Evolutionary conservation across 2,888 invertebrate species (phyloP).

Genomic region (Actias luna): DNA sequence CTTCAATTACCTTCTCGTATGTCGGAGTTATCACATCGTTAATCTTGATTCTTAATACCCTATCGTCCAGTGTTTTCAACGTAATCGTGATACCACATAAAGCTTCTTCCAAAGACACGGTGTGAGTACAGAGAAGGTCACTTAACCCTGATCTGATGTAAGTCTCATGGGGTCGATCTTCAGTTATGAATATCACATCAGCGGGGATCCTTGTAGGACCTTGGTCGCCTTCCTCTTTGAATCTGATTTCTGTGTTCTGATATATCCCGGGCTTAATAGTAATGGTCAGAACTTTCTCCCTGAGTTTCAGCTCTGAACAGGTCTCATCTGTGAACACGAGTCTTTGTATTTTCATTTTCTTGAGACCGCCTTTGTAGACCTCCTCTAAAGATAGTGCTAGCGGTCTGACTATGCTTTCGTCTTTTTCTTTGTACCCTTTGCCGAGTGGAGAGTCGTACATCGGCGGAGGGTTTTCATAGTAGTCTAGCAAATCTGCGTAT

Average conservation of each 20-base stretch:
- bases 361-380: conserved; percentile 88
- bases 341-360: conserved; percentile 91
- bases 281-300: conserved; percentile 88
- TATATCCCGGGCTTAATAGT: conserved; percentile 89
- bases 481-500: conserved; percentile 88
- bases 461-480: conserved; percentile 83
- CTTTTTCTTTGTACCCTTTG: conserved; percentile 84
- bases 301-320: conserved; percentile 82
- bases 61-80: conserved; percentile 86
- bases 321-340: conserved; percentile 85
- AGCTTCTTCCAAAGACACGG: conserved; percentile 86
- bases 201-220: conserved; percentile 87
- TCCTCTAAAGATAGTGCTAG: conserved; percentile 79
- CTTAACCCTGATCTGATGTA: conserved; percentile 84
- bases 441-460: conserved; percentile 83
- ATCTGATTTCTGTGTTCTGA: conserved; percentile 86
- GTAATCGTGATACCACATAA: conserved; percentile 85
- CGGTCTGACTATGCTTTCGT: conserved; percentile 71
- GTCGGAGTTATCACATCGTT: conserved; percentile 87
- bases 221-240: conserved; percentile 91
- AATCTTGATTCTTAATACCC: conserved; percentile 85
- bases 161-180: conserved; percentile 86
- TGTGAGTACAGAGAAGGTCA: conserved; percentile 83
- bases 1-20: conserved; percentile 85
- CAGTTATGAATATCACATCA: conserved; percentile 88